Evolutionary conservation across 2,888 invertebrate genomes (phyloP).

Genomic region (Lithophane semibrunnea): DNA sequence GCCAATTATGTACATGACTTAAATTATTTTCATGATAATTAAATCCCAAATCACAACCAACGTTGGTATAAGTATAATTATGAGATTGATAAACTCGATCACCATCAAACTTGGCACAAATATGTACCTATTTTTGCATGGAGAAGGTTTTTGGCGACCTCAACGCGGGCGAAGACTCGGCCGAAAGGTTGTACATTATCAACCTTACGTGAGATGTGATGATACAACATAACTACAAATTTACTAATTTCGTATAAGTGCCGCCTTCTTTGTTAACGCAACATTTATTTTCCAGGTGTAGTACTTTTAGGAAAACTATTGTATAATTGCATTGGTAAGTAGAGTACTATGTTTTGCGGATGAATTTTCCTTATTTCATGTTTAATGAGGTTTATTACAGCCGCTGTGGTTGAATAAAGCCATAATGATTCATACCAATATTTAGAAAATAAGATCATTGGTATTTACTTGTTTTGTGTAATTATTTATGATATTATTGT

Average conservation of each 20-base stretch:
- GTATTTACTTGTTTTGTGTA: not conserved
- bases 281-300: not conserved
- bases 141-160: not conserved
- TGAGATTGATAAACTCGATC: not conserved
- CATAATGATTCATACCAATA: constrained; percentile 16
- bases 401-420: not conserved
- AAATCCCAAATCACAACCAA: not conserved
- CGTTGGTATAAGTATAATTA: not conserved
- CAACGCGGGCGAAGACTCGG: not conserved
- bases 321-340: constrained; percentile 1
- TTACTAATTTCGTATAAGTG: not conserved
- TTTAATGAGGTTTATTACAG: constrained; percentile 1
- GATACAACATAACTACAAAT: not conserved
- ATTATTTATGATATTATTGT: constrained; percentile 11
- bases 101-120: not conserved
- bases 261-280: too few relatives aligned
- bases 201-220: not conserved
- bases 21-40: constrained; percentile 4
- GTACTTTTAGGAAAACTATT: not conserved
- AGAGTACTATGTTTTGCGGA: constrained; percentile 4
- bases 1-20: not conserved
- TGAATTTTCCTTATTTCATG: constrained; percentile 23
- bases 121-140: not conserved
- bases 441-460: not conserved
- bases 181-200: not conserved